Percentiles rank a stretch among this genome's conserved stretches.
These are phyloP conservation scores for Globodera ellingtonae DNA, from an alignment of 1,140 invertebrate genomes.

Conservation along the genomic window DNA sequence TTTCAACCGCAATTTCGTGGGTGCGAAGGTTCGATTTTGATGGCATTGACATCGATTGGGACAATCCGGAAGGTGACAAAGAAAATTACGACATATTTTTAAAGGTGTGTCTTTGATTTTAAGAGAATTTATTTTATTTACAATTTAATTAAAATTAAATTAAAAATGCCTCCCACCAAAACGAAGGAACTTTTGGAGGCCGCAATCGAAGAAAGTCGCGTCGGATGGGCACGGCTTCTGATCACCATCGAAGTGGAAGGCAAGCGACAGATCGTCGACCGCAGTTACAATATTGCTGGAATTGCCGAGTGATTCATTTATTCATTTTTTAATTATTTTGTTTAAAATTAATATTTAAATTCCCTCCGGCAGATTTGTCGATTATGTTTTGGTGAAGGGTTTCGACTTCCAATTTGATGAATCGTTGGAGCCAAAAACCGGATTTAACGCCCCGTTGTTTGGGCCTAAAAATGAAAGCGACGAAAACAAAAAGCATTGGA, in stretches of 20 bases:
- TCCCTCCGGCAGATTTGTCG: slow-evolving; percentile 45
- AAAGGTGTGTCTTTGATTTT: slow-evolving; percentile 22
- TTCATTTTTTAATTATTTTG: neutral
- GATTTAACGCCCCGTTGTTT: slow-evolving; percentile 62
- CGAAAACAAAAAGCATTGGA: slow-evolving; percentile 49
- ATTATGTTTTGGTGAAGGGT: slow-evolving; percentile 63
- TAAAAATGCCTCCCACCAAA: neutral
- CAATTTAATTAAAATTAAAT: no score
- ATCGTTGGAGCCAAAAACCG: slow-evolving; percentile 60
- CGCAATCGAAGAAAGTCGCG: neutral
- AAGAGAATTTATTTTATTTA: neutral
- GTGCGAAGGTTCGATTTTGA: slow-evolving; percentile 61
- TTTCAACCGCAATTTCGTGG: slow-evolving; percentile 57
- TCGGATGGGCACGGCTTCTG: neutral
- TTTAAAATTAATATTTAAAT: neutral
- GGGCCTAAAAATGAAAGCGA: slow-evolving; percentile 26
- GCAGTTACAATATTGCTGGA: neutral
- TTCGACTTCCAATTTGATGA: slow-evolving; percentile 58
- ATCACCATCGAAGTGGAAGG: slow-evolving; percentile 16
- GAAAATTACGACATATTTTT: slow-evolving; percentile 43
- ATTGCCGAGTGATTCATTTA: slow-evolving; percentile 12
- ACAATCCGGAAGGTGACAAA: slow-evolving; percentile 75
- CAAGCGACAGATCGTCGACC: neutral
- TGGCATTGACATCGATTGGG: slow-evolving; percentile 87
- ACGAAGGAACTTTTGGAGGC: slow-evolving; percentile 19